Evolutionary conservation across 64 coral and sea anemone genomes (phyloP).

Genomic region (Acropora yongei): DNA sequence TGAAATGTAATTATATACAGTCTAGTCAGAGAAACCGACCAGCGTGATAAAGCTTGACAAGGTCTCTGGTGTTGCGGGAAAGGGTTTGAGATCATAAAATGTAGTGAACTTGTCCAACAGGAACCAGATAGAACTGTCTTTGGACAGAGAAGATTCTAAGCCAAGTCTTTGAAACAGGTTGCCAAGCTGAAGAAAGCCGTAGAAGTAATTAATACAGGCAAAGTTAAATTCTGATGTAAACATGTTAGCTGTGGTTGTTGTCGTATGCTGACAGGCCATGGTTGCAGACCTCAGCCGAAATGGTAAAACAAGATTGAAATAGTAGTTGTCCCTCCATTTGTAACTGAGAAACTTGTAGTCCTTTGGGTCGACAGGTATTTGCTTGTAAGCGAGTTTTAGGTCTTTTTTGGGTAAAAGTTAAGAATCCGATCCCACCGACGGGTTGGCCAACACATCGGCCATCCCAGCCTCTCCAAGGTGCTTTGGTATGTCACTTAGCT

Average conservation of each 20-base stretch:
- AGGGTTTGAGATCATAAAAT: not conserved
- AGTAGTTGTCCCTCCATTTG: not conserved
- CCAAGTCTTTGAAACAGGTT: constrained; percentile 13
- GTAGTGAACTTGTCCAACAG: not conserved
- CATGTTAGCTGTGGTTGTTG: not conserved
- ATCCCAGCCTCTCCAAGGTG: no score
- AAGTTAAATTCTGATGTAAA: no score
- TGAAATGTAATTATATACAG: constrained; percentile 7
- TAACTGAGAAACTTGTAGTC: not conserved
- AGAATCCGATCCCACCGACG: no score
- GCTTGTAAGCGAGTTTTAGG: not conserved
- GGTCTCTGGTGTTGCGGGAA: not conserved
- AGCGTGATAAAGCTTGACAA: not conserved
- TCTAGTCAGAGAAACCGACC: constrained; percentile 4
- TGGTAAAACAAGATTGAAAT: not conserved
- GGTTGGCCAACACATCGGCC: no score
- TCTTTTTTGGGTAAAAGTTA: not conserved
- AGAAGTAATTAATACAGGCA: not conserved
- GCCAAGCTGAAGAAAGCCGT: constrained; percentile 8
- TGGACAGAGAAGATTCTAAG: constrained; percentile 21
- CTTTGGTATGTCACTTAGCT: not conserved
- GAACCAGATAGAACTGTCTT: constrained; percentile 9
- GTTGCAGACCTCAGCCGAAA: not conserved
- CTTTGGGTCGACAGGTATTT: not conserved
- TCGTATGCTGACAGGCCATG: not conserved